Conservation (phyloP, 2,113 vertebrate species). For the Lathamus discolor region DNA sequence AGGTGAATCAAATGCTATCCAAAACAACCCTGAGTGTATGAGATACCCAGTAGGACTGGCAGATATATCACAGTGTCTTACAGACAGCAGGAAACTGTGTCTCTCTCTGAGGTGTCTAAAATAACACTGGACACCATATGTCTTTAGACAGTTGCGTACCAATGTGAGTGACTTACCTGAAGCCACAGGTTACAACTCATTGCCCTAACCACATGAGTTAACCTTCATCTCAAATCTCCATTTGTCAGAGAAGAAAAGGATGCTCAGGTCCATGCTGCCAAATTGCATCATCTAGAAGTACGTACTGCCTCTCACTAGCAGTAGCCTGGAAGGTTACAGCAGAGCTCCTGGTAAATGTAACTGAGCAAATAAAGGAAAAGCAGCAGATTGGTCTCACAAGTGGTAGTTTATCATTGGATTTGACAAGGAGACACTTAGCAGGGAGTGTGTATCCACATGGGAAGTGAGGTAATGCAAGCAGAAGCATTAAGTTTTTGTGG, state of each 20-base stretch:
- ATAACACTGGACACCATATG: not conserved
- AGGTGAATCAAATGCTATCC: fast-evolving
- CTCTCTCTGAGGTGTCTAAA: not conserved
- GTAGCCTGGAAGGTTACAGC: not conserved
- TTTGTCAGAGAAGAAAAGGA: not conserved
- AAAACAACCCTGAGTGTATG: not conserved
- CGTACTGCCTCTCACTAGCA: fast-evolving
- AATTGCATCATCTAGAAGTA: not conserved
- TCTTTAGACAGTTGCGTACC: not conserved
- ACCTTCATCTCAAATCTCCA: not conserved
- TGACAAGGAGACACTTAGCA: not conserved
- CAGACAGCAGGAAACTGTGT: not conserved
- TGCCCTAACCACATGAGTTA: not conserved
- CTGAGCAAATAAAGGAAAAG: not conserved
- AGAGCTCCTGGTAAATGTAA: not conserved
- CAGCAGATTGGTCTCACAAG: not conserved
- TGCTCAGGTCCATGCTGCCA: not conserved
- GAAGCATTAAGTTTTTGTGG: not conserved
- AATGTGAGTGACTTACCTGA: not conserved
- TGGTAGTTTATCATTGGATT: not conserved
- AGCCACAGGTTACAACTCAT: not conserved
- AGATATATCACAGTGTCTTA: not conserved
- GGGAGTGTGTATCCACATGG: not conserved
- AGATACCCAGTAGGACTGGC: not conserved
- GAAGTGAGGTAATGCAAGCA: slow-evolving; percentile 52